These are phyloP conservation scores for Hucho hucho DNA, from an alignment of 2,113 vertebrate species.

Conservation along the genomic window DNA sequence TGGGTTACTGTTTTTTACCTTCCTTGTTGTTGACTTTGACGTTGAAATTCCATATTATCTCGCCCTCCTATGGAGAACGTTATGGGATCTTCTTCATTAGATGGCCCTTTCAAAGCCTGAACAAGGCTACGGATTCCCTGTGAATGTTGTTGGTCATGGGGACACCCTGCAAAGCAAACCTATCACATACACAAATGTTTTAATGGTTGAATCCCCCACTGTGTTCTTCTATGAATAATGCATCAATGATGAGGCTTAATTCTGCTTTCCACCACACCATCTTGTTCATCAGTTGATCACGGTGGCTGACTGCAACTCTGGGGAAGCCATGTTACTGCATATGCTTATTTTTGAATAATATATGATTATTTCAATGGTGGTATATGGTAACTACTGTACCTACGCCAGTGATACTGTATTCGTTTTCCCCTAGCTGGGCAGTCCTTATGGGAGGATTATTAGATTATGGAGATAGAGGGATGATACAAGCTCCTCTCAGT, in stretches of 20 bases:
- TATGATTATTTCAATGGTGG: conserved; percentile 3
- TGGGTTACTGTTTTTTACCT: no score
- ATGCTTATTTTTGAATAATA: conserved; percentile 13
- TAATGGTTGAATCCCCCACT: background rate
- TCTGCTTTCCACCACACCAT: background rate
- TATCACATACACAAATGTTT: background rate
- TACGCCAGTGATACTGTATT: no score
- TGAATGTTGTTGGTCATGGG: background rate
- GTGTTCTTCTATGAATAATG: background rate
- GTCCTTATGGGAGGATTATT: no score
- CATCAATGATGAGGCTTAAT: conserved; percentile 3
- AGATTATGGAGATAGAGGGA: no score
- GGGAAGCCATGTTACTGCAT: background rate
- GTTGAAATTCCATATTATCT: background rate
- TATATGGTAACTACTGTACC: background rate
- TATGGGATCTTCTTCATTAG: no score
- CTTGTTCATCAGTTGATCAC: background rate
- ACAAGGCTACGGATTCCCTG: background rate
- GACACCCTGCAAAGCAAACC: background rate
- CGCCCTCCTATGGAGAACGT: no score
- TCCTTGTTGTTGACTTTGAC: no score
- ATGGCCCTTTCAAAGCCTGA: background rate
- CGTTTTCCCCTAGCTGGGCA: no score
- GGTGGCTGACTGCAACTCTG: background rate
- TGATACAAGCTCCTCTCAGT: no score